phyloP scores from a whole-genome alignment of 2,113 vertebrate genomes.

The Gallinago paraguaiae region DNA sequence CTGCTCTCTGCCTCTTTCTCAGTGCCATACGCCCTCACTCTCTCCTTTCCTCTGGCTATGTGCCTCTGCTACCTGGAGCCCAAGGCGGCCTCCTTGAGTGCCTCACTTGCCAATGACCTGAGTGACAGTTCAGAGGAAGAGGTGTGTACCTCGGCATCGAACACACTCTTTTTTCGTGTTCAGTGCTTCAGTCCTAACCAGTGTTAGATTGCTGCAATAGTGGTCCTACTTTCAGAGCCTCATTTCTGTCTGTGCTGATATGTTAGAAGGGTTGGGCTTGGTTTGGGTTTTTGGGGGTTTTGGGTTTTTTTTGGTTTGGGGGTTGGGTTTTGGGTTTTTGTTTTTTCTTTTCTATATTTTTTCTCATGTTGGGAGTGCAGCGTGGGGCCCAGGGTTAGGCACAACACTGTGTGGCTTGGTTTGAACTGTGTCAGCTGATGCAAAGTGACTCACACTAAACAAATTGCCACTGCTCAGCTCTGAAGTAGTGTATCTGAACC shows the following conservation, averaged over 20 bases:
- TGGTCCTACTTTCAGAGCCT: constrained; percentile 94
- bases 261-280: constrained; percentile 41
- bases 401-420: constrained; percentile 74
- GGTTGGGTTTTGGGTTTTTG: not conserved
- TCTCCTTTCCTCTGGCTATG: constrained; percentile 98
- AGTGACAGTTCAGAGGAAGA: constrained; percentile 99
- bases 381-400: constrained; percentile 78
- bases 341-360: not conserved
- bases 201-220: constrained; percentile 82
- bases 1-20: constrained; percentile 97
- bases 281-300: not conserved
- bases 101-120: constrained; percentile 95
- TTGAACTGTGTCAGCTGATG: not conserved
- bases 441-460: not conserved
- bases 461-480: not conserved
- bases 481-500: not conserved
- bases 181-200: constrained; percentile 84
- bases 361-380: constrained; percentile 48
- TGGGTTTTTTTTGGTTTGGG: not conserved
- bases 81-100: constrained; percentile 95
- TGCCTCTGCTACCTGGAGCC: constrained; percentile 99
- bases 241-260: constrained; percentile 86
- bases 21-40: constrained; percentile 95
- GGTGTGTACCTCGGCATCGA: constrained; percentile 88
- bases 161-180: constrained; percentile 79